Base-by-base conservation (phyloP, 2,113 vertebrate species). In the Tragelaphus imberbis region DNA sequence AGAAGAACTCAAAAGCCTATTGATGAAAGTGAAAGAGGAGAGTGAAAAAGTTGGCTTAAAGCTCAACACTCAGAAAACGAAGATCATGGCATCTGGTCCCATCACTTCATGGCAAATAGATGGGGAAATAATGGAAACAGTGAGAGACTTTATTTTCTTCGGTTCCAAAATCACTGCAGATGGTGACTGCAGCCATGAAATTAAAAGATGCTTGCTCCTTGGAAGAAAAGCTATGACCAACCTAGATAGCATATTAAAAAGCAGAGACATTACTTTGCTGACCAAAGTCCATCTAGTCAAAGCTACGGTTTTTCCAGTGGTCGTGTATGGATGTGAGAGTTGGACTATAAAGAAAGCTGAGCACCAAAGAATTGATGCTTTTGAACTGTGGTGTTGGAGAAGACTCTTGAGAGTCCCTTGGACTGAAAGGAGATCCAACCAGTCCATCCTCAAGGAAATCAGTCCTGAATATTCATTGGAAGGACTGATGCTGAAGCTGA, bases 311-410 rank as follows among this genome's bases (percentile, higher is more conserved):
- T 68, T 21, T 68, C 65, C 65, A 68, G 17, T 68, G 11, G 65
- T 36, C 2, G 0, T 19, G 2, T 36, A 21, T 68, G 16, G 65
- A 68, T 68, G 7, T 68, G 17, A 68, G 65, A 36, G 33, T 19
- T 36, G 65, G 8, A 36, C 17, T 68, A 68, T 68, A 68, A 68
- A 68, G 65, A 68, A 36, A 68, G 33, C 33, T 68, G 33, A 36
- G 33, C 0, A 0, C 33, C 5, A 0, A 68, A 36, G 65, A 36
- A 68, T 36, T 36, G 8, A 10, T 19, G 4, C 17, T 36, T 68
- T 68, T 68, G 65, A 68, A 5, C 33, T 68, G 33, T 5, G 3
- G 16, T 68, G 16, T 1, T 68, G 33, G 17, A 2, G 8, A 36
- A 36, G 33, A 68, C 16, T 68, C 8, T 68, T 21, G 65, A 68